These are phyloP conservation scores for Ivindomyrus marchei DNA, from an alignment of 2,113 vertebrate genomes.

Conservation along the genomic window DNA sequence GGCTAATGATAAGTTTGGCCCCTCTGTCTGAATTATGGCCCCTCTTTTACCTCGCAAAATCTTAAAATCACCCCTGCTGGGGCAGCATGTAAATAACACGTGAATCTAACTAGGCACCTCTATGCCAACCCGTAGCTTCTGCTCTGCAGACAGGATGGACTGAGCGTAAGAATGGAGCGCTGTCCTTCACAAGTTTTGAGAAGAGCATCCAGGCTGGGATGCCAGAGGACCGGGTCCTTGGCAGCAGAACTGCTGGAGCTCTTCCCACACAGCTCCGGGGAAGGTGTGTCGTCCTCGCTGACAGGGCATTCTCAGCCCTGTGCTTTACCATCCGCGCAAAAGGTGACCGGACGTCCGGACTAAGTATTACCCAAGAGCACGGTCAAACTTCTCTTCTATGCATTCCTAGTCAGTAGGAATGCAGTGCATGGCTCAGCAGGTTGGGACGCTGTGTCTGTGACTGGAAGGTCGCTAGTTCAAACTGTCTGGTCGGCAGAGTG, in stretches of 20 bases:
- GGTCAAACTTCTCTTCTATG: neutral
- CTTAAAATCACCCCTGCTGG: neutral
- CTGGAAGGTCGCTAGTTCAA: neutral
- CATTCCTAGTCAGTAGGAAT: neutral
- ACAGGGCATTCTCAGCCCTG: neutral
- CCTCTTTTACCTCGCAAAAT: neutral
- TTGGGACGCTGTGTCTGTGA: neutral
- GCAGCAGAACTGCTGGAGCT: neutral
- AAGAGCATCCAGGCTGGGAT: neutral
- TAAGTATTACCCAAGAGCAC: neutral
- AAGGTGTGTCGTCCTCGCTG: neutral
- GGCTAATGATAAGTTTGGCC: neutral
- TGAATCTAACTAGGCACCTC: neutral
- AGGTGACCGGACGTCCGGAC: neutral
- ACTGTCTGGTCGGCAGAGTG: neutral
- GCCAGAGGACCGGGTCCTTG: slow-evolving; percentile 4
- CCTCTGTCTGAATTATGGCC: neutral
- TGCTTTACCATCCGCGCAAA: neutral
- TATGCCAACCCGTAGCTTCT: neutral
- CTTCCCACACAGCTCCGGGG: neutral
- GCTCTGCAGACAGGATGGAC: neutral
- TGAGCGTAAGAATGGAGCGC: neutral
- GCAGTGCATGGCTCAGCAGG: neutral
- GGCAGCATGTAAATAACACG: neutral
- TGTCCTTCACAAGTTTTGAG: neutral